phyloP scores from a whole-genome alignment of 2,797 vertebrate species.

The Lacerta bilineata region DNA sequence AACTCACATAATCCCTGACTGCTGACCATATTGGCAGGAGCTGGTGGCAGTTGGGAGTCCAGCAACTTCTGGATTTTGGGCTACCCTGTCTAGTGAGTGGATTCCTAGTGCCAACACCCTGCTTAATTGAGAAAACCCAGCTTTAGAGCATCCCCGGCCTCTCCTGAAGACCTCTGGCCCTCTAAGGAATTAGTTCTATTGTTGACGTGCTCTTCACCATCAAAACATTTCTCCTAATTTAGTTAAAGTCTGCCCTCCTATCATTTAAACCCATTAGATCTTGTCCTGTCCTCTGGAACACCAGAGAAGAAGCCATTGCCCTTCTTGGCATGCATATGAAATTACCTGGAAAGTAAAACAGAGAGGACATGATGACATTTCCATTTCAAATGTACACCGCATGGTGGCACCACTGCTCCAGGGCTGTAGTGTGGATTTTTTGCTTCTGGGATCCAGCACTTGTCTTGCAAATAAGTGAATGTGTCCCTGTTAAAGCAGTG shows the following conservation, averaged over 20 bases:
- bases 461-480: background rate
- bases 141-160: background rate
- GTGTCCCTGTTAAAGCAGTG: background rate
- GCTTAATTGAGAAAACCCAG: background rate
- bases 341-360: background rate
- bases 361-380: background rate
- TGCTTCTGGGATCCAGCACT: background rate
- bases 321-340: background rate
- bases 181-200: background rate
- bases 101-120: background rate
- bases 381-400: constrained; percentile 15
- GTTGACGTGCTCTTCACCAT: background rate
- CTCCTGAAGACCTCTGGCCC: background rate
- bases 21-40: no score
- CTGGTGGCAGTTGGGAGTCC: no score
- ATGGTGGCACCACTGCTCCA: constrained; percentile 7
- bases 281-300: background rate
- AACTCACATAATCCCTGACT: no score
- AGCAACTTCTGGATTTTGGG: no score
- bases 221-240: background rate
- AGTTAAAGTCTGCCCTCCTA: background rate
- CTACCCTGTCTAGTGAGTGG: no score
- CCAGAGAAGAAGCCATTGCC: background rate
- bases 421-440: background rate
- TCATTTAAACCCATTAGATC: background rate